phyloP scores from a whole-genome alignment of 2,888 invertebrate species.

The Willowsia nigromaculata region DNA sequence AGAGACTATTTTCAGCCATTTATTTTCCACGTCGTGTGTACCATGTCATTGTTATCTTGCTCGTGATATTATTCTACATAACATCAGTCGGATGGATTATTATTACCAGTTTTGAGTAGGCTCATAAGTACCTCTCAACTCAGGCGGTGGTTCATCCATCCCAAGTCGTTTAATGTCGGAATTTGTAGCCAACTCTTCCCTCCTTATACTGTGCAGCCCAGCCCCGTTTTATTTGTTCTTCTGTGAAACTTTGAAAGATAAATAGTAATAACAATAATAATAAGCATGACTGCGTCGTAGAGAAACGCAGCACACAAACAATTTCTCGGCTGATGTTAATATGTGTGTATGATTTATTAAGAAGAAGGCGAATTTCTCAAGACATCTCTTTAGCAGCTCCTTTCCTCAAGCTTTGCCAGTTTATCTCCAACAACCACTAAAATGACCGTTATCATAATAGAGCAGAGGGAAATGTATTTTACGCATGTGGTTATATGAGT shows the following conservation, averaged over 20 bases:
- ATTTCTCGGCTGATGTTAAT: constrained; percentile 24
- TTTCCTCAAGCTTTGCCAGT: not conserved
- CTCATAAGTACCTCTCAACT: constrained; percentile 68
- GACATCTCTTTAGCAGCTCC: constrained; percentile 11
- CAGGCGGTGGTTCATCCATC: constrained; percentile 72
- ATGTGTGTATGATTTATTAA: not conserved
- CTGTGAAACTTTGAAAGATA: constrained; percentile 22
- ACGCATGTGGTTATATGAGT: constrained; percentile 27
- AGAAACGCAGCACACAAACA: not conserved
- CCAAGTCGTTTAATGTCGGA: constrained; percentile 66
- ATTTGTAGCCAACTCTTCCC: constrained; percentile 71
- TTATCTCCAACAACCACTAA: constrained; percentile 21
- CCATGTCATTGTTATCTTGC: constrained; percentile 76
- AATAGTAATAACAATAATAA: constrained; percentile 24
- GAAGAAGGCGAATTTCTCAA: constrained; percentile 17
- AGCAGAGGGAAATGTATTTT: constrained; percentile 27
- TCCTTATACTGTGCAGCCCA: constrained; percentile 61
- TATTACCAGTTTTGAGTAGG: constrained; percentile 70
- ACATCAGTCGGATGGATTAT: constrained; percentile 66
- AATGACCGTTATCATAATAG: constrained; percentile 61
- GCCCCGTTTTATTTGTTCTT: constrained; percentile 74
- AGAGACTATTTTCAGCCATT: constrained; percentile 61
- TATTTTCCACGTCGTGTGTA: constrained; percentile 76
- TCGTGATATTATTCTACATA: constrained; percentile 72
- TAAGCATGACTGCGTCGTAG: not conserved